Evolutionary conservation across 2,888 invertebrate species (phyloP).

Genomic region (Dendrolimus pini): DNA sequence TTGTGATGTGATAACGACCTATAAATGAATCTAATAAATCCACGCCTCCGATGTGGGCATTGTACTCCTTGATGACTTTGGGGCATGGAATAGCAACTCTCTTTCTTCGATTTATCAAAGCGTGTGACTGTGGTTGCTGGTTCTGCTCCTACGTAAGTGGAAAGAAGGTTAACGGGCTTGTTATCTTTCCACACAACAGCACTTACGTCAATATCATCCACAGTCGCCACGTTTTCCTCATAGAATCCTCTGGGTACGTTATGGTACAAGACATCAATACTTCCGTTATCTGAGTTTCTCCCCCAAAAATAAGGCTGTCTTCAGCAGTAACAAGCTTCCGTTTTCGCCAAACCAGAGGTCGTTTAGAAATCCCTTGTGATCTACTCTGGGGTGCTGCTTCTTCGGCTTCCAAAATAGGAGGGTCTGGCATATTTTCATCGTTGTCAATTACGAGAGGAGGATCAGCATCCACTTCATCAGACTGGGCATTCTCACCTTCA

Average conservation of each 20-base stretch:
- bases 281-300: slow-evolving; percentile 24
- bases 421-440: slow-evolving; percentile 25
- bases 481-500: slow-evolving; percentile 23
- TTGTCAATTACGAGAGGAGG: slow-evolving; percentile 24
- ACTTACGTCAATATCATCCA: slow-evolving; percentile 23
- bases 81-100: slow-evolving; percentile 19
- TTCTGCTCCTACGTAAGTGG: slow-evolving; percentile 34
- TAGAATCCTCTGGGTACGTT: slow-evolving; percentile 25
- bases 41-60: slow-evolving; percentile 23
- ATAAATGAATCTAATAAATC: slow-evolving; percentile 19
- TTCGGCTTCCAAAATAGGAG: slow-evolving; percentile 25
- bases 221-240: slow-evolving; percentile 25
- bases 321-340: slow-evolving; percentile 26
- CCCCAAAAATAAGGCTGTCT: slow-evolving; percentile 26
- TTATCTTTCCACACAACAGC: slow-evolving; percentile 36
- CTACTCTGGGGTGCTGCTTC: slow-evolving; percentile 23
- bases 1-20: slow-evolving; percentile 24
- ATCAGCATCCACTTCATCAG: slow-evolving; percentile 25
- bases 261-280: slow-evolving; percentile 21
- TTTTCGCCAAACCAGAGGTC: slow-evolving; percentile 31
- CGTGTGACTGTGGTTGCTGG: slow-evolving; percentile 24
- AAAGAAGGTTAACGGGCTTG: slow-evolving; percentile 31
- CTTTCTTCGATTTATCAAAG: slow-evolving; percentile 24
- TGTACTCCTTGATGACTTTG: slow-evolving; percentile 23
- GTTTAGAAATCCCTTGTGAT: slow-evolving; percentile 26